Base-by-base conservation (phyloP, 1,140 invertebrate genomes). In the Polypedilum vanderplanki region DNA sequence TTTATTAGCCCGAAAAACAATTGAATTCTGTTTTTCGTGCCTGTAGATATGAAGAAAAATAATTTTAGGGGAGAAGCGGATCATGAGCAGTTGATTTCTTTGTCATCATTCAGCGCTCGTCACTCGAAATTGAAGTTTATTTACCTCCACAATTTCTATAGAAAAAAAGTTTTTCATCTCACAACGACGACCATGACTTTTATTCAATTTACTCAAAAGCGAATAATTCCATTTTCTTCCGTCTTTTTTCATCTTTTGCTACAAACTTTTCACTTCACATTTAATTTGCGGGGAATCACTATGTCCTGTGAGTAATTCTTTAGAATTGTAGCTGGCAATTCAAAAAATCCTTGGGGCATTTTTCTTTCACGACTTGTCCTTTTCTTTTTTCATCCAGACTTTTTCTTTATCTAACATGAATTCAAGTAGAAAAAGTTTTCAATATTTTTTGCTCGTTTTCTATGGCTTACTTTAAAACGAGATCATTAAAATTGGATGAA, bases 161-260 rank as follows among this genome's bases (percentile, higher is more conserved):
- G 9, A 46, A 57, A 57, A 57, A 57, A 57, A 15, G 41, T 46
- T 57, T 57, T 57, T 57, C n/a, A n/a, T 57, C 12, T 57, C 12
- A n/a, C 46, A 57, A 57, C 46, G 41, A 10, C 41, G n/a, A 57
- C 46, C 46, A 57, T 57, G 46, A 57, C n/a, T 57, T 57, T 57
- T 57, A 57, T 57, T 57, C 46, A 57, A 57, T 57, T 57, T 57
- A 57, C 46, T 57, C 46, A 57, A 57, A n/a, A n/a, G 46, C 46
- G n/a, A 57, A 57, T 57, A 57, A 57, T 57, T 57, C n/a, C 46
- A 57, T 33, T 33, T 33, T 33, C 24, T 33, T 33, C 24, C 24
- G 24, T 33, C 24, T 33, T 33, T 33, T 33, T 33, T 33, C 8
- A 41, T 41, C 40, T 41, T 7, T 41, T 41, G 40, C 8, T 15